Percentiles rank a stretch among this genome's conserved stretches.
phyloP scores from a whole-genome alignment of 2,113 vertebrate genomes.

The Lophura nycthemera region DNA sequence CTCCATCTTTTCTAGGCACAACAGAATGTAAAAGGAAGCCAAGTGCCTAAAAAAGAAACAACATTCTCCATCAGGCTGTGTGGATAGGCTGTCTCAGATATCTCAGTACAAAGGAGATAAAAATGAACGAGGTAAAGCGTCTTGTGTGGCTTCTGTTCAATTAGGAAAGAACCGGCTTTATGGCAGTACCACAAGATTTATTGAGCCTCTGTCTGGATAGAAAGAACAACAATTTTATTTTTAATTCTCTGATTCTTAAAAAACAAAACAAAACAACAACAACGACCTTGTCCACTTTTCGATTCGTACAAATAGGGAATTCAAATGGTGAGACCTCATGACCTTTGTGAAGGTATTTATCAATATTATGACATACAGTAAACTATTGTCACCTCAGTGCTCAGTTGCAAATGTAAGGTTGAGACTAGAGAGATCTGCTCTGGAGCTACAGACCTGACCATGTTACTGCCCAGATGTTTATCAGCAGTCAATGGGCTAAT shows the following conservation, averaged over 20 bases:
- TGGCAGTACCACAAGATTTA: not conserved
- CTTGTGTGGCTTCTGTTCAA: not conserved
- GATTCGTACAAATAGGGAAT: not conserved
- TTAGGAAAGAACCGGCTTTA: not conserved
- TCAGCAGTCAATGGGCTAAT: not conserved
- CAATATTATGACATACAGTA: not conserved
- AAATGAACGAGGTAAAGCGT: not conserved
- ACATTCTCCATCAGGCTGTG: not conserved
- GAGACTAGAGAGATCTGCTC: not conserved
- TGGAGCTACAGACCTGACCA: not conserved
- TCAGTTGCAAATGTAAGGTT: not conserved
- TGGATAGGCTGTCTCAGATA: not conserved
- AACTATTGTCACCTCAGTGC: fast-evolving
- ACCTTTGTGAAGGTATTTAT: not conserved
- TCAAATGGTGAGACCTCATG: not conserved
- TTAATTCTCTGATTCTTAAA: not conserved
- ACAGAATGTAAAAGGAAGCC: conserved; percentile 18
- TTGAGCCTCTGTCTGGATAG: not conserved
- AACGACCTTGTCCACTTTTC: not conserved
- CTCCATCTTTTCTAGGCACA: not conserved
- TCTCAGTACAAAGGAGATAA: not conserved
- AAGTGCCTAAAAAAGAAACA: not conserved
- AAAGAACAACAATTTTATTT: not conserved
- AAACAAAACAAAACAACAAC: no score
- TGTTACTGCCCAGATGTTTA: not conserved